Conservation (phyloP, 2,113 vertebrate species). For the Passerina amoena region DNA sequence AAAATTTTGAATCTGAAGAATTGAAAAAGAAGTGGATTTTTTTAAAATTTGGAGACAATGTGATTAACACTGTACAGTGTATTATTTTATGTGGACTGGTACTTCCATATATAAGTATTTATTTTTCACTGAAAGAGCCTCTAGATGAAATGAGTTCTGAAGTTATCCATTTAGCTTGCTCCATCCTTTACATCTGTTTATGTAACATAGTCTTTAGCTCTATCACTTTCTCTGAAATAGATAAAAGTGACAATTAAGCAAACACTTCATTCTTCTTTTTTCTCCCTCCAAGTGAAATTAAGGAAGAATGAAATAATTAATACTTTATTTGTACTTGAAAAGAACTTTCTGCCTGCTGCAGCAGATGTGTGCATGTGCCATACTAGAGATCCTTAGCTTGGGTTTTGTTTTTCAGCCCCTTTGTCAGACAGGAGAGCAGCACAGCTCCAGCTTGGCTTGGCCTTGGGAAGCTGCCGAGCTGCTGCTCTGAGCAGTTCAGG, state of each 20-base stretch:
- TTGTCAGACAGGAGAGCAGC: neutral
- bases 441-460: neutral
- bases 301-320: neutral
- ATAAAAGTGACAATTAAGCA: neutral
- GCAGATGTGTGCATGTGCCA: neutral
- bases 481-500: neutral
- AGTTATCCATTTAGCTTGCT: neutral
- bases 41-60: neutral
- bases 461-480: neutral
- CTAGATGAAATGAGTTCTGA: neutral
- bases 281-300: neutral
- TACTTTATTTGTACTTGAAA: neutral
- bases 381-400: neutral
- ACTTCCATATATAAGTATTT: neutral
- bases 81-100: neutral
- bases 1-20: neutral
- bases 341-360: neutral
- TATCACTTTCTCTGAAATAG: neutral
- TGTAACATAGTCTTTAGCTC: neutral
- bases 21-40: neutral
- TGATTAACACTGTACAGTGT: neutral
- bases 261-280: neutral
- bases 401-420: neutral
- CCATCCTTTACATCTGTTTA: neutral
- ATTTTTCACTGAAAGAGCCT: neutral